Conservation (phyloP, 2,888 invertebrate species). For the Lepetodrilus schrolli region DNA sequence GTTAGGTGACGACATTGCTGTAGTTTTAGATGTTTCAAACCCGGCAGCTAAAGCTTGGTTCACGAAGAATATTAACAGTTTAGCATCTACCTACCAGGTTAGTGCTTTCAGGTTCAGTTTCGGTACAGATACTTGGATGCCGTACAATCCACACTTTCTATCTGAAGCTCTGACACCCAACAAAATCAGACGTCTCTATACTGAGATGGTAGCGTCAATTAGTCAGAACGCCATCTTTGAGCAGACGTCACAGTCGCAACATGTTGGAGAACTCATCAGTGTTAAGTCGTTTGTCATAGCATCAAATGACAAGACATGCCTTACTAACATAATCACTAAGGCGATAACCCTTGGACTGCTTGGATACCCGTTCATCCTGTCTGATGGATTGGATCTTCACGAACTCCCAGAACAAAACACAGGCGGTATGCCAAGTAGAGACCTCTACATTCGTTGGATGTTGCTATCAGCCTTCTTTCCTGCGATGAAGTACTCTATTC, state of each 20-base stretch:
- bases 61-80: conserved; percentile 80
- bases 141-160: conserved; percentile 59
- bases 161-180: conserved; percentile 40
- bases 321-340: conserved; percentile 86
- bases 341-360: conserved; percentile 81
- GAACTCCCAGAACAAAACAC: not conserved
- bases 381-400: conserved; percentile 83
- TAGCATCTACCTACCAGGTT: conserved; percentile 82
- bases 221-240: conserved; percentile 47
- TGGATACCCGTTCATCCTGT: conserved; percentile 91
- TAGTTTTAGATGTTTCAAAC: conserved; percentile 92
- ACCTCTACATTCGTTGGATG: conserved; percentile 85
- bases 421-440: conserved; percentile 35
- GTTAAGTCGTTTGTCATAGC: conserved; percentile 88
- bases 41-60: conserved; percentile 86
- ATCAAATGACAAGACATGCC: conserved; percentile 85
- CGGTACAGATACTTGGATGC: conserved; percentile 74
- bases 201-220: conserved; percentile 48
- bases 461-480: conserved; percentile 91
- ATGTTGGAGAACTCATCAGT: conserved; percentile 85
- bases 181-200: conserved; percentile 46
- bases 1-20: conserved; percentile 82
- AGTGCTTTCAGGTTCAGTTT: conserved; percentile 92
- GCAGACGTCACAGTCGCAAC: conserved; percentile 80
- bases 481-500: conserved; percentile 89